Percentiles rank a stretch among this genome's conserved stretches.
Conservation (phyloP, 2,113 vertebrate genomes). For the Heterochromis multidens region DNA sequence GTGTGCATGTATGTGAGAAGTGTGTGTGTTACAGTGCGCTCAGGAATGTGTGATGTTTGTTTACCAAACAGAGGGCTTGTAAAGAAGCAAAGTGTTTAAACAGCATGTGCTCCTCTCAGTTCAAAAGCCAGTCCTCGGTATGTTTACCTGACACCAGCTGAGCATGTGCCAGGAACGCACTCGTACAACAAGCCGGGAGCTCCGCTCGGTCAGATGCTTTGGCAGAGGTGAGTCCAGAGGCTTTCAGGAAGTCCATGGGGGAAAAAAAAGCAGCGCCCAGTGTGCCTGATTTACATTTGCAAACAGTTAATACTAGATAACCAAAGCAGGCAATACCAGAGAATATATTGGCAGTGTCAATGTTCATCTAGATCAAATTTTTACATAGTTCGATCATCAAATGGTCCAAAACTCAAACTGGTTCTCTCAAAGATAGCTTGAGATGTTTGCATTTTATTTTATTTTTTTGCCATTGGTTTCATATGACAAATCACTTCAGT, state of each 20-base stretch:
- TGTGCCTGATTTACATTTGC: too few species aligned
- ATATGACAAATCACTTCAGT: background rate
- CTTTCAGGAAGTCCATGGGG: background rate
- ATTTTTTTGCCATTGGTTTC: background rate
- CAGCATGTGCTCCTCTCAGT: background rate
- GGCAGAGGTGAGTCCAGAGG: conserved; percentile 14
- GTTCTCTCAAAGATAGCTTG: background rate
- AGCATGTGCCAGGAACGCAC: background rate
- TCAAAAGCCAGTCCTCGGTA: background rate
- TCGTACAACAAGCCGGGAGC: background rate
- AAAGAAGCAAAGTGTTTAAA: conserved; percentile 9
- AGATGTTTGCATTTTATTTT: background rate
- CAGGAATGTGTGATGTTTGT: conserved; percentile 20
- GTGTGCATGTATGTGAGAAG: background rate
- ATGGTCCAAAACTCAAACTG: background rate
- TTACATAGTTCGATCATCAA: background rate
- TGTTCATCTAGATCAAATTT: background rate
- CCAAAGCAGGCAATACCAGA: too few species aligned
- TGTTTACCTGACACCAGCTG: conserved; percentile 8
- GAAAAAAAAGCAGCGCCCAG: conserved; percentile 8
- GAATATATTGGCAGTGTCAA: background rate
- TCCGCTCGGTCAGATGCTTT: background rate
- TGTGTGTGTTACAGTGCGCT: background rate
- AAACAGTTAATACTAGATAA: background rate
- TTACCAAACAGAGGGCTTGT: conserved; percentile 9